Percentiles rank a stretch among this genome's conserved stretches.
phyloP scores from a whole-genome alignment of 1,140 invertebrate genomes.

The Papilio glaucus region DNA sequence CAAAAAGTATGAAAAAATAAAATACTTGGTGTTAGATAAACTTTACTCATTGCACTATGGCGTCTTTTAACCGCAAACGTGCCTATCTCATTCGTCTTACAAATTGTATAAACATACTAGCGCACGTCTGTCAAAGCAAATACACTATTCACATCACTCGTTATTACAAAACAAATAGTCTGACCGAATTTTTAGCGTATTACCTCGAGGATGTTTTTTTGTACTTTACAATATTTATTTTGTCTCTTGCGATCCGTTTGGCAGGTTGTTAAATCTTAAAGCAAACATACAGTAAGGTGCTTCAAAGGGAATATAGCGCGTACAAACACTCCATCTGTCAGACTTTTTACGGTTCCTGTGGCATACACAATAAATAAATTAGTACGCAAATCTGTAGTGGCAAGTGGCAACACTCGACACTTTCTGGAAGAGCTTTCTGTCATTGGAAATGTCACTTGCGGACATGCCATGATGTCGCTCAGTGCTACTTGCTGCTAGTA shows the following conservation, averaged over 20 bases:
- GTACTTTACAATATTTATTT: background rate
- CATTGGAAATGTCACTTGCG: too few species aligned
- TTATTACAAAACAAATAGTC: slow-evolving; percentile 17
- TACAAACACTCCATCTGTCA: too few species aligned
- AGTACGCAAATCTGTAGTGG: too few species aligned
- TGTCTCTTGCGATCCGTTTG: background rate
- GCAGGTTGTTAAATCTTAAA: background rate
- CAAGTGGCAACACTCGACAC: too few species aligned
- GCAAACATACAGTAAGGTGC: background rate
- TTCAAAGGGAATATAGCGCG: background rate
- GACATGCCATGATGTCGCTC: too few species aligned
- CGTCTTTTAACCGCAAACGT: background rate
- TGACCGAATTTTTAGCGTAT: slow-evolving; percentile 5
- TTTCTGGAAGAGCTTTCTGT: too few species aligned
- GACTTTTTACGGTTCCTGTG: too few species aligned
- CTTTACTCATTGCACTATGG: too few species aligned
- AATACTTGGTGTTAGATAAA: too few species aligned
- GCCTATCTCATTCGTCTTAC: background rate
- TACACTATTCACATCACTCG: background rate
- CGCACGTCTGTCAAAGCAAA: slow-evolving; percentile 10
- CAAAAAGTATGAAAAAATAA: too few species aligned
- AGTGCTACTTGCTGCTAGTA: too few species aligned
- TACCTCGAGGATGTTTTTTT: slow-evolving; percentile 6
- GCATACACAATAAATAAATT: too few species aligned
- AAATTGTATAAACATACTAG: slow-evolving; percentile 13